Evolutionary conservation across 2,113 vertebrate genomes (phyloP), one percentile per base, ranked within the genome.

Genomic region (Erythrolamprus reginae): DNA sequence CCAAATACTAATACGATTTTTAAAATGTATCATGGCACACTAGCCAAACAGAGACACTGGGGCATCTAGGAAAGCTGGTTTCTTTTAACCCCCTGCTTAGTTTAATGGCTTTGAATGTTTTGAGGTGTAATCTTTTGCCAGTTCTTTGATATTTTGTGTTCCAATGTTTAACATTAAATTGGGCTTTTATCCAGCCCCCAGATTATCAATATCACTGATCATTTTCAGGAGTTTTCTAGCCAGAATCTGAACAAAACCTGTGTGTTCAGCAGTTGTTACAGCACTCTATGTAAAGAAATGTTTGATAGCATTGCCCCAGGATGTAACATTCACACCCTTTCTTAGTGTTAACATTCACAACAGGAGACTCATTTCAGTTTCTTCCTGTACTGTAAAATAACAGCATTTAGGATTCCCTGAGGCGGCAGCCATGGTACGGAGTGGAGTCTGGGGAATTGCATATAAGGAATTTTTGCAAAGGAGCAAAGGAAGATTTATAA

Each of bases 1-100:
- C 82, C 92, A 96, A 90, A 93, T 95, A 93, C 94, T 93, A 95
- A 94, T 92, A 95, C 55, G 56, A 3, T 94, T 96, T 96, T 61
- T 5, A 92, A 92, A 96, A 91, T 94, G 87, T 13, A 89, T 91
- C 23, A 8, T 89, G 53, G 23, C 92, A 88, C 96, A 89, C 84
- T 90, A 93, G 91, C 10, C 26, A 21, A 91, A 91, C 93, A 58
- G 38, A 90, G 87, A 86, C 90, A 24, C 33, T 88, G 89, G 82
- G 82, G 28, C 86, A 33, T 4, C 91, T 47, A 84, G 93, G 21
- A 82, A 87, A 33, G 38, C 92, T n/a, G 45, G 8, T 1, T 1
- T 56, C 26, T 33, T 91, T 90, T 0, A 89, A 89, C 26, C 17
- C 42, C 19, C 24, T 52, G 10, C 70, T 33, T 77, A 42, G 7